Evolutionary conservation across 2,113 vertebrate genomes (phyloP).

Genomic region (Sturnira hondurensis): DNA sequence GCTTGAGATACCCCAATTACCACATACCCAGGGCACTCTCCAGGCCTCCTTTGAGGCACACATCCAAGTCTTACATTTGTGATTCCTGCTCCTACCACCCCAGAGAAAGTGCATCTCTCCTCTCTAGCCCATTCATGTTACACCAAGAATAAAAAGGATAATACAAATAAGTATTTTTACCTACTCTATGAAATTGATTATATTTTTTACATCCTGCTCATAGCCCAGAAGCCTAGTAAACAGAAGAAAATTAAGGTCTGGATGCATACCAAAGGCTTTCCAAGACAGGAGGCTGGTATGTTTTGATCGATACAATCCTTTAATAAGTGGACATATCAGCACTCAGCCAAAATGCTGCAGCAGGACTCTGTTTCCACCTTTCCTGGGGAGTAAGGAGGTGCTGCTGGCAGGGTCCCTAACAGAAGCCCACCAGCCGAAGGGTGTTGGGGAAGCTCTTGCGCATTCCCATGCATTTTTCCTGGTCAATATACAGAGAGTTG

Average conservation of each 20-base stretch:
- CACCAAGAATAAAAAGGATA: not conserved
- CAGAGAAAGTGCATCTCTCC: not conserved
- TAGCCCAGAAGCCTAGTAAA: not conserved
- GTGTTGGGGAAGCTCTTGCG: conserved; percentile 91
- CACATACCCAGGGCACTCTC: not conserved
- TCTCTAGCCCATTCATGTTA: not conserved
- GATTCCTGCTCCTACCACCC: not conserved
- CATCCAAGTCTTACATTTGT: not conserved
- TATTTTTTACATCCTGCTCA: not conserved
- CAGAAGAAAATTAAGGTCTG: not conserved
- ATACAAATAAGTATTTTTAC: not conserved
- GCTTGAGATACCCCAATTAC: not conserved
- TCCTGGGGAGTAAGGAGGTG: accelerated
- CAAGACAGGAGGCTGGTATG: not conserved
- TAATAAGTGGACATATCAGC: conserved; percentile 38
- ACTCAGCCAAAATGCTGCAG: not conserved
- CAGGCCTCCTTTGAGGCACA: not conserved
- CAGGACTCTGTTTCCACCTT: accelerated
- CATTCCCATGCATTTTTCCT: conserved; percentile 96
- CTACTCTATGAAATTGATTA: not conserved
- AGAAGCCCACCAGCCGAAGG: conserved; percentile 86
- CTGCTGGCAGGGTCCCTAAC: conserved; percentile 63
- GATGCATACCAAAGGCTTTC: not conserved
- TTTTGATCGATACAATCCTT: not conserved
- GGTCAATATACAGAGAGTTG: conserved; percentile 93